Base-by-base conservation (phyloP, 2,888 invertebrate genomes). In the Drosophila recens region DNA sequence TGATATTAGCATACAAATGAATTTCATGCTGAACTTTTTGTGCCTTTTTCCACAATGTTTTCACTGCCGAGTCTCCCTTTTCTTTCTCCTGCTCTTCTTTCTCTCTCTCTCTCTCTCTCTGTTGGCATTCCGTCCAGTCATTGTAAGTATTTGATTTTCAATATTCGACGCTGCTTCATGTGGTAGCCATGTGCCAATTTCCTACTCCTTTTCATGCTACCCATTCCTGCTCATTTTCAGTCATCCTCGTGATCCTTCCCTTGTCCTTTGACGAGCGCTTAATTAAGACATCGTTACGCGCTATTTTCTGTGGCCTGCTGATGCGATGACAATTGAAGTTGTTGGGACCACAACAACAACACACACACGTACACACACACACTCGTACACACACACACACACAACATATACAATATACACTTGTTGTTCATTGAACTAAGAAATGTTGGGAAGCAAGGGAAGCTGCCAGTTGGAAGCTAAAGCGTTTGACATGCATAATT, bases 221-320 rank as follows among this genome's bases (percentile, higher is more conserved):
- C 38, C 30, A 30, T 10, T 48, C 1, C 23, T 10, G 8, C 23
- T n/a, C n/a, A 10, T 27, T 30, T 30, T 38, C 30, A 4, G 27
- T 3, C 15, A 10, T 8, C 5, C 30, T 33, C 10, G 10, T 11
- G 20, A 11, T 36, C 13, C 15, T 38, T 46, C 11, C 42, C 33
- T 43, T 49, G 67, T 56, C 61, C 77, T 72, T 67, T 74, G 86
- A 59, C 57, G 67, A 51, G 42, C 36, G 58, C 80, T 79, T 83
- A 83, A 83, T 83, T 83, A 83, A 87, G 71, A 73, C 74, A 85
- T 73, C 86, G 77, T 83, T 83, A 87, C 88, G 61, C 53, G 88
- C 74, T 72, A 64, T 82, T 83, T 87, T 78, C 68, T 64, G 53
- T 62, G 75, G 62, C 52, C 66, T 67, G 61, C 51, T 74, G 59